These are phyloP conservation scores for Clostera curtula DNA, from an alignment of 2,888 invertebrate genomes.

Conservation along the genomic window DNA sequence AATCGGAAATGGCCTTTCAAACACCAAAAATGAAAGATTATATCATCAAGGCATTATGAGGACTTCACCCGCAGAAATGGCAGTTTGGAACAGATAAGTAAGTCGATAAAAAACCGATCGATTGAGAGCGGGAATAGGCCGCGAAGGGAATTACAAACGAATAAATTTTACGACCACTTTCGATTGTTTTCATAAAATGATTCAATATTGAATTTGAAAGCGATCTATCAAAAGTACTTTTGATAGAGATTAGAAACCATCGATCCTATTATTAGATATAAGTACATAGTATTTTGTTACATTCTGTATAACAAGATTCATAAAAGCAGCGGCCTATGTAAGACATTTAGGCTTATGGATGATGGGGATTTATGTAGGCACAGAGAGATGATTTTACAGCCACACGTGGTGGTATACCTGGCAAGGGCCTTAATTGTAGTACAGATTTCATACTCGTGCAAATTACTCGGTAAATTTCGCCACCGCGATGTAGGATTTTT, in stretches of 20 bases:
- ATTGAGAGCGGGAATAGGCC: conserved; percentile 17
- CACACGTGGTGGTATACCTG: too few species aligned
- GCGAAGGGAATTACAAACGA: conserved; percentile 15
- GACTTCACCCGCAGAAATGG: conserved; percentile 21
- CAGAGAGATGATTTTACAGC: too few species aligned
- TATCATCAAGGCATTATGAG: conserved; percentile 18
- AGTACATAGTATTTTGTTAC: too few species aligned
- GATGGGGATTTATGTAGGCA: too few species aligned
- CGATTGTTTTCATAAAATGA: conserved; percentile 9
- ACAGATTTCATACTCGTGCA: too few species aligned
- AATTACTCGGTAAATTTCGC: too few species aligned
- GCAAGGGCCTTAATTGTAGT: too few species aligned
- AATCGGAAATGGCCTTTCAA: conserved; percentile 9
- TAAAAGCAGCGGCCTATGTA: too few species aligned
- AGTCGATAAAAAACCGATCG: conserved; percentile 21
- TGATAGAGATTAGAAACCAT: conserved; percentile 9
- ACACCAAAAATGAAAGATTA: conserved; percentile 23
- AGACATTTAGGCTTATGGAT: too few species aligned
- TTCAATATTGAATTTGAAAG: conserved; percentile 9
- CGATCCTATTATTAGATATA: neutral
- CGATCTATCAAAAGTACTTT: conserved; percentile 4
- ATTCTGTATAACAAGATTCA: too few species aligned
- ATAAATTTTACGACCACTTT: conserved; percentile 17
- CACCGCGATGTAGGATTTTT: too few species aligned
- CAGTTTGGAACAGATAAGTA: conserved; percentile 25